These are phyloP conservation scores for Urechis unicinctus DNA, from an alignment of 2,888 invertebrate genomes.

Conservation along the genomic window DNA sequence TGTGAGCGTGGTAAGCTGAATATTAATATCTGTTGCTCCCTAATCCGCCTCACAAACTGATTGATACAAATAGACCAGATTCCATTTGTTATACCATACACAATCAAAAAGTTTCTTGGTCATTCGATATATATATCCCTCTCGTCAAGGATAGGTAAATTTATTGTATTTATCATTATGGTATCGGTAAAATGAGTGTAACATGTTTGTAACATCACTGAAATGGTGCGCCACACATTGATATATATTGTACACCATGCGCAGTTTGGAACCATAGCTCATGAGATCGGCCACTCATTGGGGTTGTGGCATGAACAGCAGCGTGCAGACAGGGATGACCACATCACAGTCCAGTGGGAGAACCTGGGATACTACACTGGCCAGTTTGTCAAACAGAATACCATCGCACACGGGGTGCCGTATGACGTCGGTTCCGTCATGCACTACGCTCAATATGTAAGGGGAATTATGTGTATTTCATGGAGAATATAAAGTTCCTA, in stretches of 20 bases:
- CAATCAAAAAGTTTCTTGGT: no score
- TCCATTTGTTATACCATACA: no score
- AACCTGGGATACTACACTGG: conserved; percentile 1
- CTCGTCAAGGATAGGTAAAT: no score
- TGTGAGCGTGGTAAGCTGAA: no score
- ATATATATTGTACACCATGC: neutral
- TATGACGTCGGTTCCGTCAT: conserved; percentile 5
- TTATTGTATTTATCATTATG: no score
- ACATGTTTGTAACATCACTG: no score
- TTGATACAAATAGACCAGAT: no score
- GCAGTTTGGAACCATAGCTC: conserved; percentile 7
- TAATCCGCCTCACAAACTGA: no score
- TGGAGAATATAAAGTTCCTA: neutral
- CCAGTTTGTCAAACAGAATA: conserved; percentile 4
- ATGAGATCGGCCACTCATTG: conserved; percentile 6
- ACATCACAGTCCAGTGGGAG: neutral
- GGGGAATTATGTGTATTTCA: neutral
- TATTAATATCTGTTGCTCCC: no score
- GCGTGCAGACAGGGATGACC: neutral
- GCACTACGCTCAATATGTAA: conserved; percentile 5
- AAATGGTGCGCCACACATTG: no score
- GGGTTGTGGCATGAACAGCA: conserved; percentile 8
- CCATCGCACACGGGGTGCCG: neutral
- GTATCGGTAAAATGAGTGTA: no score
- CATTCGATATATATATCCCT: no score